phyloP scores from a whole-genome alignment of 2,888 invertebrate species.

The Melikaiella ostensackeni region DNA sequence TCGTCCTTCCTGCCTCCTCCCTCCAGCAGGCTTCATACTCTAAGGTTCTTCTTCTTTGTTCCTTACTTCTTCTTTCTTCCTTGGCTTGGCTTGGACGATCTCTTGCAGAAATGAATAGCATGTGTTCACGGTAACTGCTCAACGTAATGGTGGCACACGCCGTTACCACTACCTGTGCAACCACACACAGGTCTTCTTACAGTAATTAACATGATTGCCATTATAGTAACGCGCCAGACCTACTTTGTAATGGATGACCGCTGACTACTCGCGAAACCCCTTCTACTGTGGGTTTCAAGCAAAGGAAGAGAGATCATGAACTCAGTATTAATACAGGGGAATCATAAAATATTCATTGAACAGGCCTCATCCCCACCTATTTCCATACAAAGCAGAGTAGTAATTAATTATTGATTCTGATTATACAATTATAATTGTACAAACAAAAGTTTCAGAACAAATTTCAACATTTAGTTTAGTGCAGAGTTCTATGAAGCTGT shows the following conservation, averaged over 20 bases:
- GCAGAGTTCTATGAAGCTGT: too few species aligned
- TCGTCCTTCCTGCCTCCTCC: slow-evolving; percentile 40
- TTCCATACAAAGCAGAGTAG: not conserved
- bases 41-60: slow-evolving; percentile 40
- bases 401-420: not conserved
- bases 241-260: slow-evolving; percentile 62
- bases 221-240: slow-evolving; percentile 69
- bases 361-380: not conserved
- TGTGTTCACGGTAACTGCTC: slow-evolving; percentile 75
- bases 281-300: slow-evolving; percentile 40
- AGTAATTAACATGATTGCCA: slow-evolving; percentile 76
- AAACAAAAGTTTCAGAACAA: too few species aligned
- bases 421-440: too few species aligned
- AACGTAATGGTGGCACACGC: slow-evolving; percentile 74
- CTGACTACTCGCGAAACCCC: slow-evolving; percentile 50
- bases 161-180: slow-evolving; percentile 65
- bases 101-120: slow-evolving; percentile 69
- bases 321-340: not conserved
- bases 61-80: slow-evolving; percentile 44
- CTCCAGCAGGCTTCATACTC: slow-evolving; percentile 40
- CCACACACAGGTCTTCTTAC: slow-evolving; percentile 69
- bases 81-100: slow-evolving; percentile 37
- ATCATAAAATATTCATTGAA: not conserved
- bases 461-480: too few species aligned
- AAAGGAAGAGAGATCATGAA: not conserved